Evolutionary conservation across 2,797 vertebrate genomes (phyloP).

Genomic region (Todus mexicanus): DNA sequence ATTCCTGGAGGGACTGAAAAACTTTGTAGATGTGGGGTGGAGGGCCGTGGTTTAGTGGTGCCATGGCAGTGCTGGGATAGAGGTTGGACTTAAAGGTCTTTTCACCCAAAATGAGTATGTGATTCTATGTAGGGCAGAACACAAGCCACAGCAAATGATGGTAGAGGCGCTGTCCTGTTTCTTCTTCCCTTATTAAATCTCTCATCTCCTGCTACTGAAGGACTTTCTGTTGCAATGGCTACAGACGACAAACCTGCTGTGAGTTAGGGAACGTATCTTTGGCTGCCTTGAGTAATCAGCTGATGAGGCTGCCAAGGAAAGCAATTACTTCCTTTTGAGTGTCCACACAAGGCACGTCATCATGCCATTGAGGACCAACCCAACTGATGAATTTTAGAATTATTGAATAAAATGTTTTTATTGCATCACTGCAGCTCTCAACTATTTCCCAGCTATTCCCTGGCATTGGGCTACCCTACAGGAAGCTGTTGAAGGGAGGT

Average conservation of each 20-base stretch:
- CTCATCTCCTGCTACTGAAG: neutral
- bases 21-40: too few species aligned
- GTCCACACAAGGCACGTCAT: neutral
- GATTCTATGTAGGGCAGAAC: neutral
- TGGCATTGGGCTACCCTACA: accelerated
- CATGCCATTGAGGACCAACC: neutral
- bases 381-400: neutral
- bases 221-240: neutral
- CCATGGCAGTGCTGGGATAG: too few species aligned
- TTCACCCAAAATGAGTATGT: neutral
- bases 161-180: neutral
- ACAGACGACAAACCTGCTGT: neutral
- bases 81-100: too few species aligned
- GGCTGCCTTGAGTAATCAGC: neutral
- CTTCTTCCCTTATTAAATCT: neutral
- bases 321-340: neutral
- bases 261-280: neutral
- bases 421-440: too few species aligned
- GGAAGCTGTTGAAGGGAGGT: neutral
- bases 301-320: neutral
- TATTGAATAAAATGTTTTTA: neutral
- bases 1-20: too few species aligned
- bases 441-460: neutral
- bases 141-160: neutral
- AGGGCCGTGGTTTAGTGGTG: too few species aligned